Base-by-base conservation (phyloP, 2,113 vertebrate species). In the Thermophis baileyi region DNA sequence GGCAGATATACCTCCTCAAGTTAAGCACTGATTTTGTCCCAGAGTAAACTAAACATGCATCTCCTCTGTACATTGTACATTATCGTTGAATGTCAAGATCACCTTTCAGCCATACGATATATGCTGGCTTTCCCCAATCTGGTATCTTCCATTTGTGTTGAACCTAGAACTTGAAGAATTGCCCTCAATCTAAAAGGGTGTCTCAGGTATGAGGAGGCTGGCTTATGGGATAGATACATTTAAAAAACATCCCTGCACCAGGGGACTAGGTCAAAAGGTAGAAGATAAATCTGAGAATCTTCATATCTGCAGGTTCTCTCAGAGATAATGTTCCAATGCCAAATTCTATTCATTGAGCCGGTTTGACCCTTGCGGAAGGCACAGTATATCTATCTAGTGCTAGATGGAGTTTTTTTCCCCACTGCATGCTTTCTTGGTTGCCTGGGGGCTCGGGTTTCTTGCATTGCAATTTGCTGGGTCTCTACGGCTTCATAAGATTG, bases 1-100 rank as follows among this genome's bases (percentile, higher is more conserved):
- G 46, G 81, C 24, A 60, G 81, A 86, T 90, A 44, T 55, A 92
- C 27, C 81, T 63, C n/a, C 24, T 85, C 92, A 95, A 88, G 91
- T 0, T 85, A 86, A 93, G 8, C 6, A 5, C 27, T 91, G 25
- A 22, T 46, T 95, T 92, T n/a, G 20, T 57, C 88, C 11, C 40
- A 89, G 51, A 93, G 94, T 91, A 35, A 90, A 12, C 85, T 51
- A 94, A 69, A 55, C 88, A 24, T 44, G 74, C 27, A 47, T 27
- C 60, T 2, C 30, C 92, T 91, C 30, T 60, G 94, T 91, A 91
- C 92, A 3, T 54, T 91, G 63, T 54, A 51, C 46, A n/a, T 87
- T 91, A 94, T 63, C 50, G 86, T 35, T 50, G 46, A 50, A 88
- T 40, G 46, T 22, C 46, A 50, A n/a, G n/a, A n/a, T n/a, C 47